These are phyloP conservation scores for Harpagoxenus sublaevis DNA, from an alignment of 2,888 invertebrate genomes.

Conservation along the genomic window DNA sequence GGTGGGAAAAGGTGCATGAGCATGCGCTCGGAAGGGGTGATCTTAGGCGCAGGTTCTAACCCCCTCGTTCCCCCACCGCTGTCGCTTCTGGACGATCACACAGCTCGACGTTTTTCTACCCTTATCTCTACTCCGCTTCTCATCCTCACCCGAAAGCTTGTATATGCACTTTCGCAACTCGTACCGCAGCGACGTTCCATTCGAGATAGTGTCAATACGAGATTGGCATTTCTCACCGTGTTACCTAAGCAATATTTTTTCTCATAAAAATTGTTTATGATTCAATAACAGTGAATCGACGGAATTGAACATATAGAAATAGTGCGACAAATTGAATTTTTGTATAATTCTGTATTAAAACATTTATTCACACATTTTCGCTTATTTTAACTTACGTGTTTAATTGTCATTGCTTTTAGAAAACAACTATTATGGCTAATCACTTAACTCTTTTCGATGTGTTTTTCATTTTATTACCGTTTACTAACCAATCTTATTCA, in stretches of 20 bases:
- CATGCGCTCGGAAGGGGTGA: conserved; percentile 83
- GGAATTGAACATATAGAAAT: background rate
- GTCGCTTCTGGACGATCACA: conserved; percentile 73
- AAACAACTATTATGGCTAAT: background rate
- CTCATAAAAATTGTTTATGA: background rate
- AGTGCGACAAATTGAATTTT: background rate
- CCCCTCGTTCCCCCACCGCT: conserved; percentile 75
- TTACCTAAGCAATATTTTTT: conserved; percentile 26
- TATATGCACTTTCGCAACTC: conserved; percentile 71
- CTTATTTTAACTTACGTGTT: background rate
- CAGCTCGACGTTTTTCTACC: conserved; percentile 80
- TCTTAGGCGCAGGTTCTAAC: conserved; percentile 84
- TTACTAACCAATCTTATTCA: background rate
- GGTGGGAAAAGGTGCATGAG: conserved; percentile 78
- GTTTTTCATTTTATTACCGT: background rate
- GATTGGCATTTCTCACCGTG: conserved; percentile 24
- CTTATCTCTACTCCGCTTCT: conserved; percentile 76
- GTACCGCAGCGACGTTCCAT: conserved; percentile 35
- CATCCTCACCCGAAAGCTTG: conserved; percentile 72
- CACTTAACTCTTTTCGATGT: background rate
- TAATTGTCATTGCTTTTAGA: background rate
- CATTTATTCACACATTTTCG: background rate
- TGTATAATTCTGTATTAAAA: background rate
- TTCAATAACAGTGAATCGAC: background rate
- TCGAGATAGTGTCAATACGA: conserved; percentile 35